Evolutionary conservation across 2,888 invertebrate genomes (phyloP).

Genomic region (Drosophila crucigera): DNA sequence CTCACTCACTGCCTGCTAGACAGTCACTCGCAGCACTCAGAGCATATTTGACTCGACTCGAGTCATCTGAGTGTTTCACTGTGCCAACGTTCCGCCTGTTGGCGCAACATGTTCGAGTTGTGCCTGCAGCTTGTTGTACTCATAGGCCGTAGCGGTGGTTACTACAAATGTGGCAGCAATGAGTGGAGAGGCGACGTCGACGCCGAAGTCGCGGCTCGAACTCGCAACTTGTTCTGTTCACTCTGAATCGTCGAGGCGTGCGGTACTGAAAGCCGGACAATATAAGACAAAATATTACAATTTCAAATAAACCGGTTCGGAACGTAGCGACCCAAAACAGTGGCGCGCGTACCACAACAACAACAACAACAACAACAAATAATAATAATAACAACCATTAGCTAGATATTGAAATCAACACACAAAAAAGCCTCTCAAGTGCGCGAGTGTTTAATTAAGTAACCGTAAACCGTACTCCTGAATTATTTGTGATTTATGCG

Average conservation of each 20-base stretch:
- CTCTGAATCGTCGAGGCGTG: constrained; percentile 66
- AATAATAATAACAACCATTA: constrained; percentile 24
- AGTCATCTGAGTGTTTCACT: constrained; percentile 36
- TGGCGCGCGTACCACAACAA: constrained; percentile 35
- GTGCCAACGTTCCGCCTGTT: constrained; percentile 32
- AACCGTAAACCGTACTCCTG: constrained; percentile 3
- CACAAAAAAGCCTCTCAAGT: constrained; percentile 15
- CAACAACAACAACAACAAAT: constrained; percentile 3
- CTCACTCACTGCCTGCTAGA: constrained; percentile 23
- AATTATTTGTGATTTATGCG: constrained; percentile 21
- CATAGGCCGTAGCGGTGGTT: constrained; percentile 6
- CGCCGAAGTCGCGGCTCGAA: constrained; percentile 52
- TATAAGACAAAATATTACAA: constrained; percentile 28
- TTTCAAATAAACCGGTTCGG: constrained; percentile 40
- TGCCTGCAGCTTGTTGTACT: not conserved
- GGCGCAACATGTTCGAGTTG: constrained; percentile 45
- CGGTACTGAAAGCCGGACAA: constrained; percentile 64
- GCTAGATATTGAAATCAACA: constrained; percentile 1
- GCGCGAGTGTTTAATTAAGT: constrained; percentile 8
- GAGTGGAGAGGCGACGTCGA: constrained; percentile 49
- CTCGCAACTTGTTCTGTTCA: constrained; percentile 65
- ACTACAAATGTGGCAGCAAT: constrained; percentile 22
- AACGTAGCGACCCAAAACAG: constrained; percentile 36
- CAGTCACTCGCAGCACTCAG: constrained; percentile 4
- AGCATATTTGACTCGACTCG: constrained; percentile 1